Base-by-base conservation (phyloP, 1,140 invertebrate species). In the Chelonus insularis region DNA sequence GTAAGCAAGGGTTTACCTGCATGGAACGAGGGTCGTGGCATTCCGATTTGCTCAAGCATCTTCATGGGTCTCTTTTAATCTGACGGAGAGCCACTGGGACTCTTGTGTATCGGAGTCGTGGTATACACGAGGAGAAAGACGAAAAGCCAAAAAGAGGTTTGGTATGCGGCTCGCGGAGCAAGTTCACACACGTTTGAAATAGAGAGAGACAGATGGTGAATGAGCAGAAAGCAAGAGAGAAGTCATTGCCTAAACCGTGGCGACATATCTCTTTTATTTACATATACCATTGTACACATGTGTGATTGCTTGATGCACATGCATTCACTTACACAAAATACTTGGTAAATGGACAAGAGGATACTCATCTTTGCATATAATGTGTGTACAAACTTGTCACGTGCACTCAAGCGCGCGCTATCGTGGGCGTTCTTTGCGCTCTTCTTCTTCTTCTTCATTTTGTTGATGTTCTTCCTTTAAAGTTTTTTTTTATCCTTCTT, bases 81-180 rank as follows among this genome's bases (percentile, higher is more conserved):
- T 29, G 43, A 36, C 43, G 32, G 18, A 56, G 45, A 54, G 54
- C 60, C 67, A 58, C 60, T 63, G 43, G 16, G 11, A 8, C 25
- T 45, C 21, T 25, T 23, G 41, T 11, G 43, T 34, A n/a, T n/a
- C n/a, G 57, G 50, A 58, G 39, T 41, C 39, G 45, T 41, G 32
- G 57, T 50, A 60, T 39, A 50, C 37, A 37, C 54, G 51, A 37
- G 34, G 18, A 18, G 50, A 43, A 60, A 37, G 60, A 60, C 61
- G 58, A 63, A 64, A 62, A 64, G 62, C 67, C 57, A 52, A 64
- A 63, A 69, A 62, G 67, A 65, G 71, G 68, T 72, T 78, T 76
- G 73, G 76, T 78, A 78, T 78, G 74, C 73, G 73, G 68, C 71
- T 63, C 68, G 67, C 69, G 68, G 65, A 72, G 71, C 67, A 66